phyloP scores from a whole-genome alignment of 2,888 invertebrate genomes.

The Suillia variegata region DNA sequence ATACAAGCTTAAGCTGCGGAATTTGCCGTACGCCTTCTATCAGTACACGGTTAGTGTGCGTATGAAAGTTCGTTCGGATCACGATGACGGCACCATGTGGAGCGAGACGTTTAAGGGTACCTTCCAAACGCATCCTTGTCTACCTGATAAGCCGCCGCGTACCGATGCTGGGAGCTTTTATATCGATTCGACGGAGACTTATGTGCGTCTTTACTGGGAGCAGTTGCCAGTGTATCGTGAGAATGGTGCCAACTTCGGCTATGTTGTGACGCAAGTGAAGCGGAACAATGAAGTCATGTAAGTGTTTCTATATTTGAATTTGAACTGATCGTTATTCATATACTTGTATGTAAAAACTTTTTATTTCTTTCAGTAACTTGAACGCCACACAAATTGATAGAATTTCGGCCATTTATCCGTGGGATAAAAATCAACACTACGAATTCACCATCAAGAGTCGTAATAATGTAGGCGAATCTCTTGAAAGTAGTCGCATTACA shows the following conservation, averaged over 20 bases:
- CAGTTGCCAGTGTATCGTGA: constrained; percentile 70
- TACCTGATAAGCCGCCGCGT: constrained; percentile 70
- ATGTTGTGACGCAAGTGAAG: constrained; percentile 63
- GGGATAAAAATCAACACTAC: constrained; percentile 34
- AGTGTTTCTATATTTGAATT: constrained; percentile 13
- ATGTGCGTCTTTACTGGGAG: constrained; percentile 80
- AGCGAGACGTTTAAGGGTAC: constrained; percentile 68
- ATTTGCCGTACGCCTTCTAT: constrained; percentile 31
- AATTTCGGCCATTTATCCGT: constrained; percentile 34
- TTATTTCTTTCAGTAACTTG: constrained; percentile 1
- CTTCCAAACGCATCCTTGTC: constrained; percentile 64
- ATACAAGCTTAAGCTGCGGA: constrained; percentile 15
- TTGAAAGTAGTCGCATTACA: constrained; percentile 27
- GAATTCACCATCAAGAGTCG: constrained; percentile 37
- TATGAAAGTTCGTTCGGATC: constrained; percentile 64
- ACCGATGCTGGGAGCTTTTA: constrained; percentile 76
- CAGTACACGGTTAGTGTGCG: constrained; percentile 66
- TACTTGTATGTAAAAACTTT: no score
- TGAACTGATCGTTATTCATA: neutral
- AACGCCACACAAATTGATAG: constrained; percentile 19
- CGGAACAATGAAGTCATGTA: constrained; percentile 35
- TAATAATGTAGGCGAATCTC: constrained; percentile 37
- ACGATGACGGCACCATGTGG: constrained; percentile 68
- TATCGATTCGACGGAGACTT: constrained; percentile 65
- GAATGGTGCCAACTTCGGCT: constrained; percentile 76